Evolutionary conservation across 92 coral and sea anemone species (phyloP), one percentile per base, ranked within the genome.

Genomic region (Epizoanthus illoricatus): DNA sequence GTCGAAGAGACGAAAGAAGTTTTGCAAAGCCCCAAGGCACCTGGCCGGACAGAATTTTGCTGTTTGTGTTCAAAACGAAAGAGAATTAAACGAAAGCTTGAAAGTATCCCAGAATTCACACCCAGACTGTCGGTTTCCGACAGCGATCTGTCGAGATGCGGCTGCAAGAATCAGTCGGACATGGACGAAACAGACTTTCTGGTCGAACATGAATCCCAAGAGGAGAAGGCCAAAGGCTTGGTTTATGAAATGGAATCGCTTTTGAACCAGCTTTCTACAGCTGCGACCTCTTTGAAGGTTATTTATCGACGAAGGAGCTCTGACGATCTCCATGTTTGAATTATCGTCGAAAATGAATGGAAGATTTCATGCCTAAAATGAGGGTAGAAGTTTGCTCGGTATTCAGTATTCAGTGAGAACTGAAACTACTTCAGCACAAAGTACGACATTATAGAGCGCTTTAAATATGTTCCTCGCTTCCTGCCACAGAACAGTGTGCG

Each of bases 1-100:
- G 92, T 93, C 52, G 97, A 93, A 80, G 97, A 93, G 61, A 93
- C 97, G 2, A 93, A 93, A 76, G 91, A 93, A 65, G 90, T 93
- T 12, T 74, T 93, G 24, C 90, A 89, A 61, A 93, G 94, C 70
- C 97, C 97, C 8, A 86, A 88, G 18, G 97, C 92, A 36, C 94
- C 94, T 4, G 94, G 94, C 15, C 74, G 90, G 75, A 75, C 90
- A 2, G 92, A 88, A 36, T 83, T 92, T 41, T 88, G 91, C 60
- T 85, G 86, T 43, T 75, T 81, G 55, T 75, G 89, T 72, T 61
- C 86, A 3, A 79, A 76, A 40, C 74, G 84, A 61, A 76, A 89
- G 23, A 68, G 79, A 67, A 45, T 45, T 43, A 58, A 57, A 47
- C 59, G 52, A 28, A 72, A 76, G 61, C 80, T 80, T 33, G 86